phyloP scores from a whole-genome alignment of 2,888 invertebrate genomes.

The Synergus japonicus region DNA sequence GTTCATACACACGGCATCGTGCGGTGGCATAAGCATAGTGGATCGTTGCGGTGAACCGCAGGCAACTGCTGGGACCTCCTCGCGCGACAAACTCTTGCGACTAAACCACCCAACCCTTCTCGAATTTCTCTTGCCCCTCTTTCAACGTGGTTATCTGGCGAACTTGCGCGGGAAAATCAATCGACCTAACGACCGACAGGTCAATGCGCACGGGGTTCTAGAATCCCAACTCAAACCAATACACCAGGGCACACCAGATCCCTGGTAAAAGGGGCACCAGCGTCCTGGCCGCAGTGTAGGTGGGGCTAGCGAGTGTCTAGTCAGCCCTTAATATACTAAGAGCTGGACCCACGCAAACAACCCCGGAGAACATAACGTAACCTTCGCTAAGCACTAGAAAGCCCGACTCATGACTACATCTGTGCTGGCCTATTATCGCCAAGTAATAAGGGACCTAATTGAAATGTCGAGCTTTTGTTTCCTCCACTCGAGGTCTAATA shows the following conservation, averaged over 20 bases:
- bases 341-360: conserved; percentile 76
- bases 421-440: conserved; percentile 73
- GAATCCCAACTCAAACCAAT: conserved; percentile 51
- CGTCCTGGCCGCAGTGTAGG: conserved; percentile 42
- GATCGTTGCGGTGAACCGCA: conserved; percentile 71
- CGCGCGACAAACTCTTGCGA: conserved; percentile 64
- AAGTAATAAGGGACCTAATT: conserved; percentile 77
- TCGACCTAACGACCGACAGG: conserved; percentile 70
- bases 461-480: conserved; percentile 73
- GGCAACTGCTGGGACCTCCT: conserved; percentile 73
- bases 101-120: conserved; percentile 54
- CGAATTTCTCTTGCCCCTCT: conserved; percentile 51
- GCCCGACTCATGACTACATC: conserved; percentile 57
- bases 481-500: conserved; percentile 43
- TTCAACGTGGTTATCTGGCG: conserved; percentile 60
- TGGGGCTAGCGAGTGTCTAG: conserved; percentile 66
- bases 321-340: conserved; percentile 77
- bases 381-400: conserved; percentile 73
- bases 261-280: conserved; percentile 52
- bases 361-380: conserved; percentile 66
- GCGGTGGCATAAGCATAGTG: conserved; percentile 45
- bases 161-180: conserved; percentile 72
- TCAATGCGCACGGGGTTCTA: conserved; percentile 56
- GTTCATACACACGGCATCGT: conserved; percentile 42
- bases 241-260: conserved; percentile 47